Evolutionary conservation across 2,888 invertebrate genomes (phyloP), one percentile per base, ranked within the genome.

Genomic region (Agapostemon virescens): DNA sequence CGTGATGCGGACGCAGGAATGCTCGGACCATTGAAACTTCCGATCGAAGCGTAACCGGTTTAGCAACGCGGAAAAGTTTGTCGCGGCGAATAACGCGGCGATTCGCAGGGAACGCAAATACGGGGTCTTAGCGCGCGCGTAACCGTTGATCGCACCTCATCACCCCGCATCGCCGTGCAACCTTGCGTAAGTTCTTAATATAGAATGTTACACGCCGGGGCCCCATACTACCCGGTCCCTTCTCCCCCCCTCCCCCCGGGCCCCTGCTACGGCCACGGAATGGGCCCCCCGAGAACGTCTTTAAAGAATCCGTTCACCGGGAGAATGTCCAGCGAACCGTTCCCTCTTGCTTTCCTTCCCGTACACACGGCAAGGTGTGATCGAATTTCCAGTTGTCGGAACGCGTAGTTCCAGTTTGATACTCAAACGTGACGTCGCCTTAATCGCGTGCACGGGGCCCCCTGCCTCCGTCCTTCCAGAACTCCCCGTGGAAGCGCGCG

Each of bases 361-460:
- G n/a, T 33, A 30, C 38, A 20, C 23, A 15, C 17, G 68, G 49
- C 74, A 69, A 84, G 74, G 82, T 78, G 86, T 81, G 82, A 86
- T 85, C 85, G 75, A 74, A 86, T 86, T 86, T 85, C 85, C 81
- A 83, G 71, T 81, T 85, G 87, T 85, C 87, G 77, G 84, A 82
- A 84, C 79, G 86, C 73, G 63, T 79, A 85, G 72, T 75, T 82
- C 79, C 83, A 79, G 75, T 79, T 82, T 86, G 79, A 74, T 79
- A 79, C 79, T 76, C 84, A 67, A 76, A 77, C 82, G 75, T 74
- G 75, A 74, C 74, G 67, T 71, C 77, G 71, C 55, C 64, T 82
- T 82, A 79, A 83, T 82, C 83, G 83, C 79, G 78, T 71, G 82
- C 74, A 74, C 64, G 61, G 26, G 40, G 42, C 40, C 33, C 30